A percentile compares a stretch with the other conserved stretches of the same genome.
These are phyloP conservation scores for Diogma glabrata DNA, from an alignment of 2,888 invertebrate genomes.

Conservation along the genomic window DNA sequence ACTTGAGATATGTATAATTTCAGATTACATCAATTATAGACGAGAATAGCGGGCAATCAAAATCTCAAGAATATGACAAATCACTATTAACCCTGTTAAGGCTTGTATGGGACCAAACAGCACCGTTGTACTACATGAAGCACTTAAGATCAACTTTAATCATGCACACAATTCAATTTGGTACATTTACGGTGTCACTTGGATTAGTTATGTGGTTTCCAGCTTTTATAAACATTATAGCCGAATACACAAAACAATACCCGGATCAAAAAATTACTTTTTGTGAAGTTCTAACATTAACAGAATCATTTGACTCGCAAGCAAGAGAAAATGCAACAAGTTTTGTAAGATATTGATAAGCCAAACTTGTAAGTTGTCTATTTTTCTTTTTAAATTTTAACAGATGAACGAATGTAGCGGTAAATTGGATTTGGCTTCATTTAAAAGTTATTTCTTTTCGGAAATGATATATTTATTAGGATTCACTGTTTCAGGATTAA, in stretches of 20 bases:
- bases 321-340: no score
- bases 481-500: constrained; percentile 25
- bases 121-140: constrained; percentile 27
- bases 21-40: constrained; percentile 1
- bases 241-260: constrained; percentile 24
- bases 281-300: constrained; percentile 28
- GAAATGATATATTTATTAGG: constrained; percentile 27
- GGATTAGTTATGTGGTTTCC: constrained; percentile 34
- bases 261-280: constrained; percentile 25
- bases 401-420: no score
- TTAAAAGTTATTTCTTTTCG: no score
- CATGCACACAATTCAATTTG: constrained; percentile 29
- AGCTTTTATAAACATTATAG: constrained; percentile 29
- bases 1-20: no score
- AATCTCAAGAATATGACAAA: no score
- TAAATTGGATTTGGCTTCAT: no score
- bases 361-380: no score
- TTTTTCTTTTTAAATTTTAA: no score
- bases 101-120: constrained; percentile 31
- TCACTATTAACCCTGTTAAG: no score
- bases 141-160: constrained; percentile 26
- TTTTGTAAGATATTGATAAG: no score
- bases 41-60: no score
- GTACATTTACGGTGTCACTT: constrained; percentile 28
- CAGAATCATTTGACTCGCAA: no score